Conservation (phyloP, 2,888 invertebrate species). For the Leptothorax acervorum region DNA sequence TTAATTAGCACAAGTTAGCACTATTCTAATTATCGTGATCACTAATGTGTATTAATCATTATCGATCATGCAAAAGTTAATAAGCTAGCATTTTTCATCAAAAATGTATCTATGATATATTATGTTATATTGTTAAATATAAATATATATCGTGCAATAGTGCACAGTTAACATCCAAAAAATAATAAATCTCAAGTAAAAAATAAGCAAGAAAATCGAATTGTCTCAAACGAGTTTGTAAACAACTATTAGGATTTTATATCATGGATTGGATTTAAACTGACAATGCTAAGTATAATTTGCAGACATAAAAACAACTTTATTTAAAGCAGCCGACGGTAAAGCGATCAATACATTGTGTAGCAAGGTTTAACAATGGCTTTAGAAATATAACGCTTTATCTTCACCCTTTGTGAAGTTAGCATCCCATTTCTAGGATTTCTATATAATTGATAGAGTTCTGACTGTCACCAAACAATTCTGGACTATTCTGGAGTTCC, state of each 20-base stretch:
- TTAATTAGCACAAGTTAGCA: no score
- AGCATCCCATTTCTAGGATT: slow-evolving; percentile 24
- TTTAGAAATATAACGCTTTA: slow-evolving; percentile 47
- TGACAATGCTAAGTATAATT: slow-evolving; percentile 48
- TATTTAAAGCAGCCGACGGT: slow-evolving; percentile 49
- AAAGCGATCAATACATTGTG: slow-evolving; percentile 49
- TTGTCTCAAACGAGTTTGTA: slow-evolving; percentile 21
- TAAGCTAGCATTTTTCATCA: background rate
- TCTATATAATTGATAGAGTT: slow-evolving; percentile 30
- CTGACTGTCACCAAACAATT: background rate
- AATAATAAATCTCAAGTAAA: background rate
- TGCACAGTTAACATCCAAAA: background rate
- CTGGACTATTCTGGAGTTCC: background rate
- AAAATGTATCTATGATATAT: background rate
- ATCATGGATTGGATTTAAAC: slow-evolving; percentile 9
- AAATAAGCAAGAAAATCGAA: background rate
- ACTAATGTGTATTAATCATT: background rate
- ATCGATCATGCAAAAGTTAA: background rate
- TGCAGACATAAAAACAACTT: slow-evolving; percentile 51
- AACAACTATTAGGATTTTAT: slow-evolving; percentile 15
- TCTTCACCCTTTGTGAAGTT: slow-evolving; percentile 25
- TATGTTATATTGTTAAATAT: background rate
- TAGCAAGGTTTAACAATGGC: slow-evolving; percentile 48
- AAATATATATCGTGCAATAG: background rate
- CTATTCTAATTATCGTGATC: background rate